Conservation (phyloP, 1,140 invertebrate species). For the Berghia stephanieae region DNA sequence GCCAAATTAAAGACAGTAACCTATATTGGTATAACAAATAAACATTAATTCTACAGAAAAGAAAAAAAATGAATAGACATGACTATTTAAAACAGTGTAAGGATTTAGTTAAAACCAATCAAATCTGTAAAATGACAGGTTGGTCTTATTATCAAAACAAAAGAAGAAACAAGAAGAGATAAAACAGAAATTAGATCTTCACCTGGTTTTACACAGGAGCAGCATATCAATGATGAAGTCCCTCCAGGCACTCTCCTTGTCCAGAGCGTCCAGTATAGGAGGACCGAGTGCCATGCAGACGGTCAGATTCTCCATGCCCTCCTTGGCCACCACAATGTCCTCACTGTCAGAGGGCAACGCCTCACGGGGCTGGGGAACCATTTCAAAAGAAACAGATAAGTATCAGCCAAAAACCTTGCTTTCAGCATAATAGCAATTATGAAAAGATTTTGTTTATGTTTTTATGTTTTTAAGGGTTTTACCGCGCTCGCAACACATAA, state of each 20-base stretch:
- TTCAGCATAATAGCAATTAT: no score
- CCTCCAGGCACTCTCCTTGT: conserved; percentile 82
- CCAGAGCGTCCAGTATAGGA: conserved; percentile 78
- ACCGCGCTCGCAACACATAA: no score
- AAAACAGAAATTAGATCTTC: conserved; percentile 20
- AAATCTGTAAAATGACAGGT: no score
- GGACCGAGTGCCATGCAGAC: conserved; percentile 87
- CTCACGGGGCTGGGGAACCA: conserved; percentile 44
- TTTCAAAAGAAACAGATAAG: not conserved
- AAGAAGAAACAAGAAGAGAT: not conserved
- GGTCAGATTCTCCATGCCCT: conserved; percentile 92
- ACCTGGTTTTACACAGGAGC: conserved; percentile 75
- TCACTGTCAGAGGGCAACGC: conserved; percentile 53
- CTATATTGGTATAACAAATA: no score
- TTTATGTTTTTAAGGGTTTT: no score
- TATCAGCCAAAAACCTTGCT: no score
- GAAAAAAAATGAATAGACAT: no score
- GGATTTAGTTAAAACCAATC: no score
- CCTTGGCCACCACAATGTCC: conserved; percentile 79
- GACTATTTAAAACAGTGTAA: no score
- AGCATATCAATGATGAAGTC: conserved; percentile 90
- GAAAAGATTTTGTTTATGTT: no score
- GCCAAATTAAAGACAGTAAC: no score
- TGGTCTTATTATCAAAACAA: not conserved
- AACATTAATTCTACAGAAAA: no score